Evolutionary conservation across 2,888 invertebrate species (phyloP).

Genomic region (Sinhomidia bicolor): DNA sequence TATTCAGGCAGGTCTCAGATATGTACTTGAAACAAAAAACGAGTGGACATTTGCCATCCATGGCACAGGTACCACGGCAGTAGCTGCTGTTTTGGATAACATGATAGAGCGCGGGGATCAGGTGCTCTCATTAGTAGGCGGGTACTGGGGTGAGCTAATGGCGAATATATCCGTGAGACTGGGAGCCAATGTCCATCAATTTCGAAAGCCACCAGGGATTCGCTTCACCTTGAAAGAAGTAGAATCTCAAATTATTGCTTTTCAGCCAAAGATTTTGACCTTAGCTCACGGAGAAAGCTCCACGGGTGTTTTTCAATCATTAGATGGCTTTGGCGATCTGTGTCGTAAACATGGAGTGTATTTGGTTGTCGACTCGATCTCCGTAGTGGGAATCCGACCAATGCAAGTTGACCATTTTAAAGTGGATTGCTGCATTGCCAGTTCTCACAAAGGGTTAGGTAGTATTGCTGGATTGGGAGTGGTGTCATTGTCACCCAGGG

Average conservation of each 20-base stretch:
- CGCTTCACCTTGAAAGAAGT: slow-evolving; percentile 86
- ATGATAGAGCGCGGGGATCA: slow-evolving; percentile 89
- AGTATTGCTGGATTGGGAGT: slow-evolving; percentile 89
- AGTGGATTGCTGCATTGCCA: slow-evolving; percentile 89
- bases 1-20: slow-evolving; percentile 89
- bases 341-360: slow-evolving; percentile 88
- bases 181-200: neutral
- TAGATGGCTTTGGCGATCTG: slow-evolving; percentile 89
- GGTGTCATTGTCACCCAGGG: slow-evolving; percentile 88
- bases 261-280: slow-evolving; percentile 88
- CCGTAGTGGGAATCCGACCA: slow-evolving; percentile 88
- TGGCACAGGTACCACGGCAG: slow-evolving; percentile 88
- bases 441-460: slow-evolving; percentile 90
- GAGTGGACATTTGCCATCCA: slow-evolving; percentile 90
- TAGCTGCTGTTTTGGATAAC: slow-evolving; percentile 92
- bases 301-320: slow-evolving; percentile 90
- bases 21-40: slow-evolving; percentile 93
- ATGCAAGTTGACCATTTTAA: slow-evolving; percentile 87
- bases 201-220: slow-evolving; percentile 81
- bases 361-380: slow-evolving; percentile 89
- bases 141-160: slow-evolving; percentile 93
- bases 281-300: slow-evolving; percentile 94
- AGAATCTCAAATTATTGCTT: slow-evolving; percentile 85
- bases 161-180: slow-evolving; percentile 84
- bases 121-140: slow-evolving; percentile 88